phyloP scores from a whole-genome alignment of 2,797 vertebrate species.

The Perodicticus potto region DNA sequence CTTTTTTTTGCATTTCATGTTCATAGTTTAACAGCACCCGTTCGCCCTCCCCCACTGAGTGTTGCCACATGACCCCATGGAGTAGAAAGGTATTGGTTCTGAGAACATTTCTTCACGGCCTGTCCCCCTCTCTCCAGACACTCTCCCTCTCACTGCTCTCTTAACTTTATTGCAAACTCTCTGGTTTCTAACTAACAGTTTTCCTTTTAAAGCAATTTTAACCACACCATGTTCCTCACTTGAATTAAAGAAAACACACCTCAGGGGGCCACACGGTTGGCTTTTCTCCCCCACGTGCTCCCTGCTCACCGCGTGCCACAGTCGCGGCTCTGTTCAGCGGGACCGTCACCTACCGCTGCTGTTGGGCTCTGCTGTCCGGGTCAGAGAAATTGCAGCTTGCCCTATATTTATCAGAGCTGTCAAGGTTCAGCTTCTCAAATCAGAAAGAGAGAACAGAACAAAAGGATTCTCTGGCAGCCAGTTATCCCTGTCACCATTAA shows the following conservation, averaged over 20 bases:
- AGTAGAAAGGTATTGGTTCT: constrained; percentile 98
- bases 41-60: constrained; percentile 96
- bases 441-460: constrained; percentile 49
- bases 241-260: constrained; percentile 70
- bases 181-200: constrained; percentile 69
- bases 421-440: constrained; percentile 71
- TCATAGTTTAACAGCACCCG: constrained; percentile 96
- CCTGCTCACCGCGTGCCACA: neutral
- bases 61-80: constrained; percentile 98
- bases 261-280: neutral
- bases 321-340: constrained; percentile 26
- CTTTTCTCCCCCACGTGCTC: rapidly evolving
- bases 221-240: constrained; percentile 74
- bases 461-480: constrained; percentile 69
- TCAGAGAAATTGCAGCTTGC: constrained; percentile 55
- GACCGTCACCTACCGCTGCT: neutral
- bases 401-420: constrained; percentile 62
- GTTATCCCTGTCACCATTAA: constrained; percentile 78
- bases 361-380: constrained; percentile 48
- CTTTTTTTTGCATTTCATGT: constrained; percentile 89
- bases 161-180: constrained; percentile 78
- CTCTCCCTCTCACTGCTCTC: constrained; percentile 86
- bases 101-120: constrained; percentile 83
- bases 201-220: constrained; percentile 64
- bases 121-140: constrained; percentile 81